Conservation (phyloP, 2,797 vertebrate genomes). For the Myotis vivesi region DNA sequence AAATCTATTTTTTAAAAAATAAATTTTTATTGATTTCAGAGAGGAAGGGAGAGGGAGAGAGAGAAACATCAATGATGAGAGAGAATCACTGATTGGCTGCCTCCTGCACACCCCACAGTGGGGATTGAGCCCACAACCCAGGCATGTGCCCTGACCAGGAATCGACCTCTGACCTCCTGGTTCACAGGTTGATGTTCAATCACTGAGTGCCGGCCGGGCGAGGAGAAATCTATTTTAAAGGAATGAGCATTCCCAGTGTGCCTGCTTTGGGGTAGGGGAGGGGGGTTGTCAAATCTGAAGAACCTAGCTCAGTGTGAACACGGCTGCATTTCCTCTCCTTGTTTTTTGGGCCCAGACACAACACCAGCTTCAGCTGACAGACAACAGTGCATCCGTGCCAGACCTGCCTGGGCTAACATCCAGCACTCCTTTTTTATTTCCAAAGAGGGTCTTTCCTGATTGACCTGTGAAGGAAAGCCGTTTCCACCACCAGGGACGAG, state of each 20-base stretch:
- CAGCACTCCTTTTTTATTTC: neutral
- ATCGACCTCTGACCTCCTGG: no score
- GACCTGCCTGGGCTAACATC: neutral
- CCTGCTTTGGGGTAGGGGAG: neutral
- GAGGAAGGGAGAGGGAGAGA: no score
- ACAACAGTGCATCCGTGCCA: neutral
- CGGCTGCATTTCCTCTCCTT: neutral
- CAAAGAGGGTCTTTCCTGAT: neutral
- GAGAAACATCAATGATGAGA: no score
- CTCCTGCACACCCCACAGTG: no score
- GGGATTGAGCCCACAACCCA: no score
- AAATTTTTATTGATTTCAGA: no score
- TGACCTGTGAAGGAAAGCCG: neutral
- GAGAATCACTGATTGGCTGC: no score
- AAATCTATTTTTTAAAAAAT: neutral
- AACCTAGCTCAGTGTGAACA: neutral
- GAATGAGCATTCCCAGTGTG: neutral
- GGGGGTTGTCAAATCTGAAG: neutral
- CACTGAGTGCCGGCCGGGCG: no score
- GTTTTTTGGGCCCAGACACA: neutral
- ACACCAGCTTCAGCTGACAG: neutral
- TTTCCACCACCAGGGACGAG: neutral
- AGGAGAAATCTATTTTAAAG: neutral
- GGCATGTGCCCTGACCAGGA: no score
- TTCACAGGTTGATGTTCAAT: no score